phyloP scores from a whole-genome alignment of 2,113 vertebrate genomes.

The Coptodon rendalli region DNA sequence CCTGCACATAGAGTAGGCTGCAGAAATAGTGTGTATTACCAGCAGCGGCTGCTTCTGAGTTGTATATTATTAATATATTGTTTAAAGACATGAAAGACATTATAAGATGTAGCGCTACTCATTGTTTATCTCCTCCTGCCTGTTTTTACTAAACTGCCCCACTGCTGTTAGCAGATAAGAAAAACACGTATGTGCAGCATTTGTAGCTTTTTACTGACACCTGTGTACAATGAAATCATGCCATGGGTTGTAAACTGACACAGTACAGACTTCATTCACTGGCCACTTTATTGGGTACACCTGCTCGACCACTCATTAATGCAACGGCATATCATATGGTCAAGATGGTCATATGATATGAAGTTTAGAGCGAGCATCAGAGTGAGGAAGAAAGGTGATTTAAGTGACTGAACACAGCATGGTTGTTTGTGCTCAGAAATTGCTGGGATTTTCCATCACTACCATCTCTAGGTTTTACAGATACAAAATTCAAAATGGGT shows the following conservation, averaged over 20 bases:
- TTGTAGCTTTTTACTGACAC: background rate
- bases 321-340: background rate
- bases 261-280: background rate
- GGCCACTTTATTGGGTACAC: background rate
- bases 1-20: slow-evolving; percentile 26
- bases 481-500: background rate
- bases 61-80: slow-evolving; percentile 61
- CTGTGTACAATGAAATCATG: background rate
- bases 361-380: background rate
- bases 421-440: background rate
- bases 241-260: background rate
- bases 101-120: slow-evolving; percentile 32
- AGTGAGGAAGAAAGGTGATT: background rate
- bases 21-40: slow-evolving; percentile 42
- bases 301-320: background rate
- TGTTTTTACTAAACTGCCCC: slow-evolving; percentile 25
- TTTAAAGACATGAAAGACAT: slow-evolving; percentile 38
- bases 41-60: slow-evolving; percentile 48
- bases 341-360: background rate
- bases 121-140: slow-evolving; percentile 13
- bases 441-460: background rate
- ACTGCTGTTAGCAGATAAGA: background rate
- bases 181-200: background rate
- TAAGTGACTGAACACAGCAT: background rate
- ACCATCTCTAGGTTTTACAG: background rate